Evolutionary conservation across 2,797 vertebrate species (phyloP), one percentile per base, ranked within the genome.

Genomic region (Arrhamphus sclerolepis): DNA sequence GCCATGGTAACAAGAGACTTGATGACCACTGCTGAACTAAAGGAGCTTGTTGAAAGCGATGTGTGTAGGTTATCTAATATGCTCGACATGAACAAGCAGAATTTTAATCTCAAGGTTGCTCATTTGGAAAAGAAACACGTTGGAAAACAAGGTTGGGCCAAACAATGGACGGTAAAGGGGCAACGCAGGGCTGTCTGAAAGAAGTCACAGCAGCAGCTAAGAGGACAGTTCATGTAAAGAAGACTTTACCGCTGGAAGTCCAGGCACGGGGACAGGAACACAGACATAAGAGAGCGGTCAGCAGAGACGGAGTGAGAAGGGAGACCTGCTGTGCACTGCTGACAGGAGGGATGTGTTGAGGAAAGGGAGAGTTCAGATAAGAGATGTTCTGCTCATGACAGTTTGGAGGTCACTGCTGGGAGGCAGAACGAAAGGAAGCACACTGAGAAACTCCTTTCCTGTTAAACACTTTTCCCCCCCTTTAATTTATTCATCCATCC

Each of bases 371-470:
- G 71, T 46, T 81, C 47, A 68, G 77, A 83, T 83, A 78, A 77
- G 74, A 41, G 62, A 68, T 57, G 19, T 26, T 53, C 39, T 54
- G 18, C 65, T 72, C 34, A 7, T 50, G 70, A 54, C 46, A 34
- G 59, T 67, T 82, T 71, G 70, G 57, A 83, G 81, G 83, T 87
- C 81, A 72, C 1, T 21, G 62, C 63, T 61, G 65, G 70, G 66
- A 62, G 73, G 81, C 60, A 48, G 56, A 52, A 16, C 53, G 41
- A 81, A 62, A 69, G 85, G 82, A 89, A 87, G 56, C 62, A 28
- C 60, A 22, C 5, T 44, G 65, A 80, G 69, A 66, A 82, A 83
- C 85, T 86, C 89, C 82, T 86, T 85, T 91, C 89, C 87, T 90
- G 83, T 38, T 14, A 13, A 16, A 38, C 13, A 13, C 67, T 38